Base-by-base conservation (phyloP, 2,113 vertebrate genomes). In the Eolophus roseicapilla region DNA sequence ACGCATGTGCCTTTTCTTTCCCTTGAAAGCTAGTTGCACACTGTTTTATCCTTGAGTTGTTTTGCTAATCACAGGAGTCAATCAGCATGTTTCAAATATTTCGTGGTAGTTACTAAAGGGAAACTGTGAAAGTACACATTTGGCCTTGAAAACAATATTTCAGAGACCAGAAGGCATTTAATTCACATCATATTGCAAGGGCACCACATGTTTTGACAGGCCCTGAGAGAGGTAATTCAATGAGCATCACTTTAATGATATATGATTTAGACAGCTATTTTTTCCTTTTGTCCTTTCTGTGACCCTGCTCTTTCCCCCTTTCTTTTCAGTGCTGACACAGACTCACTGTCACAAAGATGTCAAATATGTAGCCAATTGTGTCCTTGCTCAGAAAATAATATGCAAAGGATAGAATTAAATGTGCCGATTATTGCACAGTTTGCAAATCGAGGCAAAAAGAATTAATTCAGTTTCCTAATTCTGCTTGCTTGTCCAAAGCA, bases 191-290 rank as follows among this genome's bases (percentile, higher is more conserved):
- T 96, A 92, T 93, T 89, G 91, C 95, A 93, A 95, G 92, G 80
- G 92, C 84, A 96, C 77, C 92, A 96, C 90, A 92, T 94, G 94
- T 97, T 96, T 95, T 96, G 97, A 96, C 96, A 97, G 91, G 82
- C 95, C 93, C 91, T 95, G 90, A 95, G 94, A 97, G 95, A 97
- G 95, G 90, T 96, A 97, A 97, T 97, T 97, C 94, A 95, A 97
- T 95, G 95, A 97, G 68, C 94, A 97, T 97, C 96, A 96, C 93
- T 97, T 90, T 97, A 97, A 97, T 96, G 96, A 97, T 96, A 94
- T 94, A 97, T 94, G 96, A 96, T 97, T 97, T 96, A 94, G 96
- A 97, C 94, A 96, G 95, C 92, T 94, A 96, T 95, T 94, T 96
- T 96, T 95, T 60, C 63, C 55, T 85, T 97, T 95, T 97, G 97